A percentile compares a stretch with the other conserved stretches of the same genome.
Conservation (phyloP, 2,797 vertebrate genomes). For the Chloroceryle amazona region DNA sequence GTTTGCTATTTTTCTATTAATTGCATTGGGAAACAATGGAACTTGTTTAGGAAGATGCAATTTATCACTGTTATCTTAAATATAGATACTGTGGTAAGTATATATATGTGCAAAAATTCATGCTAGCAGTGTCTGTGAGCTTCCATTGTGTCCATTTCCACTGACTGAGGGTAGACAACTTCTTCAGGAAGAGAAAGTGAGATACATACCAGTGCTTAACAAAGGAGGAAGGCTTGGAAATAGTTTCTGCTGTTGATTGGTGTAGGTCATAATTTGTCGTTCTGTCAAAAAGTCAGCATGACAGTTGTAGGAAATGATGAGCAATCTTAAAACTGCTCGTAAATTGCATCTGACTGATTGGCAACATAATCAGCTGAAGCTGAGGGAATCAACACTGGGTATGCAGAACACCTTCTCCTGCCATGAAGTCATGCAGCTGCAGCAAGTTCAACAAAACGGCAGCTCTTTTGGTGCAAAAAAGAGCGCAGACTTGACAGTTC, state of each 20-base stretch:
- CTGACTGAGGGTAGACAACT: background rate
- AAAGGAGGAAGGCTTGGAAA: background rate
- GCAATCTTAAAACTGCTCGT: slow-evolving; percentile 79
- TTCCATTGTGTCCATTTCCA: background rate
- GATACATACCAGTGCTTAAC: background rate
- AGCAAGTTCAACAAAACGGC: slow-evolving; percentile 53
- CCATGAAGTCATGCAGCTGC: slow-evolving; percentile 56
- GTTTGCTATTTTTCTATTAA: background rate
- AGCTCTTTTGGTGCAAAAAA: slow-evolving; percentile 26
- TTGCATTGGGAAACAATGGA: background rate
- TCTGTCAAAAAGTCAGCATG: slow-evolving; percentile 59
- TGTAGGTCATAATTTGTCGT: slow-evolving; percentile 58
- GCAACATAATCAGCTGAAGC: slow-evolving; percentile 76
- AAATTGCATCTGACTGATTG: slow-evolving; percentile 80
- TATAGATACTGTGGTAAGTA: background rate
- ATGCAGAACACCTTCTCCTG: slow-evolving; percentile 38
- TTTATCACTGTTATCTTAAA: background rate
- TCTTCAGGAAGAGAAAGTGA: background rate
- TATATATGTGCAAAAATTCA: background rate
- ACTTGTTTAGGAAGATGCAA: background rate
- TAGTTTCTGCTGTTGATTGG: slow-evolving; percentile 60
- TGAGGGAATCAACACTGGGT: slow-evolving; percentile 63
- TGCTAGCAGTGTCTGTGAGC: background rate
- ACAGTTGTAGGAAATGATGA: slow-evolving; percentile 73
- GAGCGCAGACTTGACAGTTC: slow-evolving; percentile 7